These are phyloP conservation scores for Drosophila albomicans DNA, from an alignment of 1,140 invertebrate genomes.

Conservation along the genomic window DNA sequence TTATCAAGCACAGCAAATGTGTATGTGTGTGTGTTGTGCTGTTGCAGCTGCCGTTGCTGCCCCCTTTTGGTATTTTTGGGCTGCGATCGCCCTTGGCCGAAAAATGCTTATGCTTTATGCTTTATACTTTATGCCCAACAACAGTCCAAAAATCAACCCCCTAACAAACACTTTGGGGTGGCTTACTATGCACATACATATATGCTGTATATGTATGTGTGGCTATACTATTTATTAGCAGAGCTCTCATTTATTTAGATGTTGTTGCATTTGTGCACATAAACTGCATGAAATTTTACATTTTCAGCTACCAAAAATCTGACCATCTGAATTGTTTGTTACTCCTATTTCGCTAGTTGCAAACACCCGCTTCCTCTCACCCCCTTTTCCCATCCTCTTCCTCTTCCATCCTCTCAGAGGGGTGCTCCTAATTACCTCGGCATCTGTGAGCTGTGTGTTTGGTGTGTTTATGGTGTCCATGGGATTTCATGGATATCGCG, in stretches of 20 bases:
- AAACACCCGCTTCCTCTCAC: background rate
- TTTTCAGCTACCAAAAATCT: slow-evolving; percentile 30
- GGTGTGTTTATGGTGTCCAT: slow-evolving; percentile 8
- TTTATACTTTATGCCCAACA: slow-evolving; percentile 56
- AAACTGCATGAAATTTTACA: slow-evolving; percentile 50
- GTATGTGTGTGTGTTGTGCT: slow-evolving; percentile 24
- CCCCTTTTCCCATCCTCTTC: background rate
- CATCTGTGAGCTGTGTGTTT: slow-evolving; percentile 23
- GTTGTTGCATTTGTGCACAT: slow-evolving; percentile 31
- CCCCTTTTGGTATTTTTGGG: slow-evolving; percentile 62
- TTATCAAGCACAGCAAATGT: slow-evolving; percentile 68
- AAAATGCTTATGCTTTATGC: slow-evolving; percentile 71
- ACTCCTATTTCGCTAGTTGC: slow-evolving; percentile 4
- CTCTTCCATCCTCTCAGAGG: background rate
- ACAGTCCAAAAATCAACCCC: slow-evolving; percentile 64
- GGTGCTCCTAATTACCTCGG: slow-evolving; percentile 38
- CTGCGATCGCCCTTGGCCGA: slow-evolving; percentile 76
- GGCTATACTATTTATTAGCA: slow-evolving; percentile 41
- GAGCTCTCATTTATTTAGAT: slow-evolving; percentile 33
- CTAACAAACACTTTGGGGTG: slow-evolving; percentile 58
- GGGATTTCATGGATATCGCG: background rate
- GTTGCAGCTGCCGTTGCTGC: slow-evolving; percentile 67
- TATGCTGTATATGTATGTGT: slow-evolving; percentile 15
- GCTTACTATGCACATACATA: slow-evolving; percentile 40
- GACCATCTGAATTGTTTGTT: slow-evolving; percentile 22